Conservation (phyloP, 2,888 invertebrate species). For the Quadroppia sp. region DNA sequence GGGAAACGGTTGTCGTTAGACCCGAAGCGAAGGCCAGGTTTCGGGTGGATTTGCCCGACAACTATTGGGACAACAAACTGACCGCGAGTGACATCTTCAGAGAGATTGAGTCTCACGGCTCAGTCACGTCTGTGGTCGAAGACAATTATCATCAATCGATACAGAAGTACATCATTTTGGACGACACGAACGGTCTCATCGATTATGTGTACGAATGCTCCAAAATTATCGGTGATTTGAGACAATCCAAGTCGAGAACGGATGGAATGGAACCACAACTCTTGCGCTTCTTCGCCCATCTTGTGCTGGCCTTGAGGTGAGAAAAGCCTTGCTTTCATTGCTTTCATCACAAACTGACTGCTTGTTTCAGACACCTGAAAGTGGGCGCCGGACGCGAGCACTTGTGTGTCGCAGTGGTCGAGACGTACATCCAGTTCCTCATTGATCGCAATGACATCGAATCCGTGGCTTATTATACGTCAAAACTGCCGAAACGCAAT, state of each 20-base stretch:
- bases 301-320: slow-evolving; percentile 74
- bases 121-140: slow-evolving; percentile 50
- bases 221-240: slow-evolving; percentile 28
- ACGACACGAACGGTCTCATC: slow-evolving; percentile 59
- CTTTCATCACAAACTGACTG: background rate
- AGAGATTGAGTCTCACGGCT: slow-evolving; percentile 37
- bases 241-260: background rate
- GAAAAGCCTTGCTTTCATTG: slow-evolving; percentile 59
- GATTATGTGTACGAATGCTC: slow-evolving; percentile 44
- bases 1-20: slow-evolving; percentile 57
- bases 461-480: slow-evolving; percentile 77
- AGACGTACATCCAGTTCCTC: slow-evolving; percentile 66
- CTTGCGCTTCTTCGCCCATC: slow-evolving; percentile 75
- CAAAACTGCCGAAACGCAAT: slow-evolving; percentile 65
- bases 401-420: slow-evolving; percentile 68
- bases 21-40: slow-evolving; percentile 49
- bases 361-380: slow-evolving; percentile 2
- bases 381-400: slow-evolving; percentile 53
- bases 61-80: slow-evolving; percentile 49
- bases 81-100: slow-evolving; percentile 42
- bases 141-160: slow-evolving; percentile 57
- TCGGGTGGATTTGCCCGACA: slow-evolving; percentile 48
- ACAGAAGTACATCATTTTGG: slow-evolving; percentile 78
- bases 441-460: slow-evolving; percentile 70
- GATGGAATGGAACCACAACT: slow-evolving; percentile 55